A percentile compares a stretch with the other conserved stretches of the same genome.
phyloP scores from a whole-genome alignment of 2,888 invertebrate species.

The Hirtodrosophila alboralis region DNA sequence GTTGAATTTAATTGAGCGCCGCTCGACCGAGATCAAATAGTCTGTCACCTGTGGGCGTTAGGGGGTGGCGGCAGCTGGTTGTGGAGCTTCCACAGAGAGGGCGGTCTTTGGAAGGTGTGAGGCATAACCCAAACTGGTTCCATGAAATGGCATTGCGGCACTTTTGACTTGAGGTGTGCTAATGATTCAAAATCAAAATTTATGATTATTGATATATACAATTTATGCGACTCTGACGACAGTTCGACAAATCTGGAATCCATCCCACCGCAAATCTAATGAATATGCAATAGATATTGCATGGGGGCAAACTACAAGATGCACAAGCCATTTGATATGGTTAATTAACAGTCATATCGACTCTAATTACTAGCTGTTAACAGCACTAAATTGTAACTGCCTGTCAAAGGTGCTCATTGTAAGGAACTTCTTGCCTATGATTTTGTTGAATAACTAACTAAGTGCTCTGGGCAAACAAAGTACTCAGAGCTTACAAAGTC shows the following conservation, averaged over 20 bases:
- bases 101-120: constrained; percentile 9
- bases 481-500: constrained; percentile 31
- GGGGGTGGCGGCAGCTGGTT: constrained; percentile 9
- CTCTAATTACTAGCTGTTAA: constrained; percentile 76
- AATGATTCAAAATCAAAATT: constrained; percentile 70
- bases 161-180: constrained; percentile 67
- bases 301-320: constrained; percentile 32
- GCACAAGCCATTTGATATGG: constrained; percentile 52
- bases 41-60: constrained; percentile 5
- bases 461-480: constrained; percentile 3
- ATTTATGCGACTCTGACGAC: constrained; percentile 54
- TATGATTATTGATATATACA: constrained; percentile 57
- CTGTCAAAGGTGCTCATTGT: constrained; percentile 55
- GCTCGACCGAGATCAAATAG: constrained; percentile 57
- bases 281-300: constrained; percentile 62
- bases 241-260: constrained; percentile 3
- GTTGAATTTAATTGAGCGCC: constrained; percentile 74
- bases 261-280: constrained; percentile 9
- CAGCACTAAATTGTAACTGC: constrained; percentile 64
- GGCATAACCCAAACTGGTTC: constrained; percentile 36
- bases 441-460: constrained; percentile 43
- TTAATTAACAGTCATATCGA: constrained; percentile 67
- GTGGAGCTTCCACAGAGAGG: constrained; percentile 1
- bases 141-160: constrained; percentile 46
- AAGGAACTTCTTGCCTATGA: constrained; percentile 30